Base-by-base conservation (phyloP, 2,888 invertebrate species). In the Platynereis dumerilii region DNA sequence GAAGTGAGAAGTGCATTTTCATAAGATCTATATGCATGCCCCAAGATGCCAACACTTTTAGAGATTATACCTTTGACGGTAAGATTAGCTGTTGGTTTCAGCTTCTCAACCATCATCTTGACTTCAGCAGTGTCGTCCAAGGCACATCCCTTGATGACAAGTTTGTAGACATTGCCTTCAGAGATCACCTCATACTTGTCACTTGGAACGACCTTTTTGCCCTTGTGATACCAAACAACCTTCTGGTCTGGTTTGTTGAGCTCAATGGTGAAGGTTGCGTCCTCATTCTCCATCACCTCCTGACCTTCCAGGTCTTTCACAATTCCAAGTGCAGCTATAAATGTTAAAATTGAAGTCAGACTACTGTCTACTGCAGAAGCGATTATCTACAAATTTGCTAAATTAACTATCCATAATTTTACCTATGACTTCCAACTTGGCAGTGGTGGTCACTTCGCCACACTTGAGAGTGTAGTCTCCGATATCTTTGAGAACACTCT, bases 161-260 rank as follows among this genome's bases (percentile, higher is more conserved):
- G 72, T n/a, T 71, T 74, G 60, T 80, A 78, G 12, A 58, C 69
- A 45, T 72, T 73, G 27, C 77, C 93, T 85, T 94, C 93, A 79
- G 92, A 91, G 65, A 92, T 89, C 27, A 94, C 89, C 78, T 73
- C 92, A 88, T 81, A 63, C 27, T 58, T 59, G 24, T 73, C 93
- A 92, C 93, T 92, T 54, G 92, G 92, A 76, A 90, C 92, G 1
- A 94, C 87, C 84, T 93, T 92, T 75, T 90, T 90, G 90, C 74
- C 72, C 48, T 72, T 72, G 60, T 92, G 24, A 26, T 55, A 24
- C 61, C 61, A 61, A 17, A 26, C 39, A 2, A 55, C 34, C 56
- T 60, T 60, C 27, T 61, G 62, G 60, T 72, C 88, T 60, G 91
- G 89, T 72, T 90, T 89, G 0, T 94, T 94, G 61, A 96, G 86